A percentile compares a stretch with the other conserved stretches of the same genome.
Evolutionary conservation across 92 coral and sea anemone species (phyloP).

Genomic region (Chrysogorgia sp.): DNA sequence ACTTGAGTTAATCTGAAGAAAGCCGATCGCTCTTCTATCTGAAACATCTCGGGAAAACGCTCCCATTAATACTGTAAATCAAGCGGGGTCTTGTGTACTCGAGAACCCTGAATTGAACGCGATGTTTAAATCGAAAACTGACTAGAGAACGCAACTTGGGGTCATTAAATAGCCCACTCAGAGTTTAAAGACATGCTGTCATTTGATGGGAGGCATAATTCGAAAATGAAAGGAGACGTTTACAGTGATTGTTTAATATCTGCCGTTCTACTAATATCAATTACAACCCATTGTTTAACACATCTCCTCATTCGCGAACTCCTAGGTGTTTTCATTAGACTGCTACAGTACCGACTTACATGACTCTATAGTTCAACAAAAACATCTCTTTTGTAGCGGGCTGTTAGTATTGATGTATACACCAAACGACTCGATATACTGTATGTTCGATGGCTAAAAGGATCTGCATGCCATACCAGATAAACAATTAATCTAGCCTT

Average conservation of each 20-base stretch:
- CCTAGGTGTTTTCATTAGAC: too few species aligned
- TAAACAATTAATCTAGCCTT: too few species aligned
- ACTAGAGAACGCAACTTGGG: background rate
- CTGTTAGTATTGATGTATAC: too few species aligned
- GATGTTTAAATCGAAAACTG: too few species aligned
- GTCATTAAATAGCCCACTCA: background rate
- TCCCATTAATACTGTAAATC: background rate
- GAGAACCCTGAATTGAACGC: too few species aligned
- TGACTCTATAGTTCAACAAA: too few species aligned
- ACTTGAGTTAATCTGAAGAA: slow-evolving; percentile 21
- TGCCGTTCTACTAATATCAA: slow-evolving; percentile 3
- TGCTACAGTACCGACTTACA: too few species aligned
- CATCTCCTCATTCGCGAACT: background rate
- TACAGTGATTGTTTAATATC: background rate
- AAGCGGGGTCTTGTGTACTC: background rate
- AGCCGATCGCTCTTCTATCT: slow-evolving; percentile 21
- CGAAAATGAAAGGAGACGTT: background rate
- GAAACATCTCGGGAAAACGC: slow-evolving; percentile 1
- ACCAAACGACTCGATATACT: too few species aligned
- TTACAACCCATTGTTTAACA: background rate
- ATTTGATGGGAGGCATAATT: background rate
- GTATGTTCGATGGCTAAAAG: too few species aligned
- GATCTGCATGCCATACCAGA: too few species aligned
- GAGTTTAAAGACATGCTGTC: background rate
- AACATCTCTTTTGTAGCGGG: too few species aligned